Base-by-base conservation (phyloP, 1,140 invertebrate species). In the Trichoplusia ni region DNA sequence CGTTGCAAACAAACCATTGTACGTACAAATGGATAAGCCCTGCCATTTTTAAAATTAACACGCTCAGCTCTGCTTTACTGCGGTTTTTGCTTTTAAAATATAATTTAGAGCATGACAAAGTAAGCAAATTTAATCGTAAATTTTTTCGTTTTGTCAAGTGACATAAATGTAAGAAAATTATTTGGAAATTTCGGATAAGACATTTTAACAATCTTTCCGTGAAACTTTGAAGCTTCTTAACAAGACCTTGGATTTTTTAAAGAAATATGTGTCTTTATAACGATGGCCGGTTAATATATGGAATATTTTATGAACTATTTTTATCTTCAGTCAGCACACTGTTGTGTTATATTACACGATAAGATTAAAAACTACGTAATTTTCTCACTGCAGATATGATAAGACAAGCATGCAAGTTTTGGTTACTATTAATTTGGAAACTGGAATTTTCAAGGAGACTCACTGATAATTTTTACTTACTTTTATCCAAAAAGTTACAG, bases 1-100 rank as follows among this genome's bases (percentile, higher is more conserved):
- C 71, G 74, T 74, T 61, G 69, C 76, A 77, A 79, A 79, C 77
- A 82, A 67, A 76, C 73, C 74, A 81, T 82, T 84, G 78, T 82
- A 75, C 27, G 19, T 47, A 47, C n/a, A 47, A 47, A 60, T 60
- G 25, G 40, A 19, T 35, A 33, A 60, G 29, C 31, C 42, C 29
- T 37, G 56, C 18, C 16, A 47, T 46, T 60, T 60, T 47, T 35
- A 23, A 59, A 60, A 60, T 60, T 35, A 60, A 35, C 29, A 60
- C 16, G 56, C 18, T 60, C 9, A 0, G 8, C 25, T 27, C n/a
- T 47, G 21, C 13, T 49, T 18, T 49, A 14, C n/a, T 47, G 21
- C 13, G 27, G 9, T 49, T 49, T 49, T 25, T 18, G 13, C 18
- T 49, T 49, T 44, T 47, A 29, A 29, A 29, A 14, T 14, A 21